Base-by-base conservation (phyloP, 1,140 invertebrate genomes). In the Trigoniulus corallinus region DNA sequence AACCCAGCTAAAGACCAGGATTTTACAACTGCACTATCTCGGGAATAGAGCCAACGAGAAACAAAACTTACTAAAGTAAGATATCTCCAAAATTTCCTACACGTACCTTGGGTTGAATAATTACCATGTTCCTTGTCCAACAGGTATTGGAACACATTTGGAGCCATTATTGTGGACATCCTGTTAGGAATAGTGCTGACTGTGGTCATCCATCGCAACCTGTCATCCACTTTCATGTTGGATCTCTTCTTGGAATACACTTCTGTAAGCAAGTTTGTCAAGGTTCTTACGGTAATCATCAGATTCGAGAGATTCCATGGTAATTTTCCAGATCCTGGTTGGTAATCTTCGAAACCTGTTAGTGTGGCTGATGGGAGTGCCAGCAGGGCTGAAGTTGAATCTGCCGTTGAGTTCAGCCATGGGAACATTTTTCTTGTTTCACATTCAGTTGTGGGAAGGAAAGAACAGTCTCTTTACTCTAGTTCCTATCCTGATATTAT, bases 331-430 rank as follows among this genome's bases (percentile, higher is more conserved):
- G 40, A 39, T 48, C 54, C 29, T 63, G 27, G 58, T 62, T 15
- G 53, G 52, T 25, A 49, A 69, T 50, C 67, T 87, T 24, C 75
- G 78, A 58, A 64, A 74, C 44, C 65, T 93, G 15, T 67, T 95
- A 10, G 71, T 79, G 55, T 91, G 86, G 81, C 64, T 96, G 25
- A 88, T 88, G 80, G 85, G 85, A 44, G 81, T 82, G 53, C 91
- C 92, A 55, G 89, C 84, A 53, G 92, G 91, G 15, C 70, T 96
- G 12, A 96, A 96, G 70, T 67, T 95, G 3, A 95, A 96, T 69
- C 75, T 77, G 64, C 81, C 84, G 15, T 78, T 94, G 22, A 92
- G 86, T 61, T 78, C 77, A 58, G 81, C 87, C 54, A 64, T 95
- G 27, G 86, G 87, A 43, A 79, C 79, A 60, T 96, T 94, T 65